A percentile compares a stretch with the other conserved stretches of the same genome.
phyloP scores from a whole-genome alignment of 2,113 vertebrate species.

The Pica pica region DNA sequence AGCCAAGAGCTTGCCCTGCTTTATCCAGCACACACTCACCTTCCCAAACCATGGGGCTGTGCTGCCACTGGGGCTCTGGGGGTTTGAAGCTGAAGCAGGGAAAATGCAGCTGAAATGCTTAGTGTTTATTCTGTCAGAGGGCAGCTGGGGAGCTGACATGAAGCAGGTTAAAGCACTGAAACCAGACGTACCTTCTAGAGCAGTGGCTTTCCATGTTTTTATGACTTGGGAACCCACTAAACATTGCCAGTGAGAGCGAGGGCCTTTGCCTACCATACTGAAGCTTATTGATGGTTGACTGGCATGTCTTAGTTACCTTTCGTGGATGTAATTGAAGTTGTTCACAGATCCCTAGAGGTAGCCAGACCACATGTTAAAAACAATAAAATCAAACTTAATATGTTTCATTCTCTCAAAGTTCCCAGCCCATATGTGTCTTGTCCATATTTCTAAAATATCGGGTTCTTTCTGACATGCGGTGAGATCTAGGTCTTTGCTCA shows the following conservation, averaged over 20 bases:
- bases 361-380: not conserved
- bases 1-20: not conserved
- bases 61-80: not conserved
- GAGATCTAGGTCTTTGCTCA: not conserved
- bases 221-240: not conserved
- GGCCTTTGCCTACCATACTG: not conserved
- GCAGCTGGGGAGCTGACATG: not conserved
- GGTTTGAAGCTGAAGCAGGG: not conserved
- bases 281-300: not conserved
- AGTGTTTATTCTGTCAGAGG: constrained; percentile 1
- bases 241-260: not conserved
- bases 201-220: not conserved
- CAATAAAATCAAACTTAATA: not conserved
- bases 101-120: not conserved
- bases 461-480: not conserved
- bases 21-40: fast-evolving
- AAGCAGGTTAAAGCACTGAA: constrained; percentile 22
- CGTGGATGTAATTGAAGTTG: not conserved
- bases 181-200: not conserved
- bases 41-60: fast-evolving
- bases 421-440: not conserved
- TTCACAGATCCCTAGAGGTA: not conserved
- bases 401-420: not conserved
- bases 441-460: not conserved
- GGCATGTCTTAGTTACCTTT: not conserved